phyloP scores from a whole-genome alignment of 2,888 invertebrate genomes.

The Drosophila austrosaltans region DNA sequence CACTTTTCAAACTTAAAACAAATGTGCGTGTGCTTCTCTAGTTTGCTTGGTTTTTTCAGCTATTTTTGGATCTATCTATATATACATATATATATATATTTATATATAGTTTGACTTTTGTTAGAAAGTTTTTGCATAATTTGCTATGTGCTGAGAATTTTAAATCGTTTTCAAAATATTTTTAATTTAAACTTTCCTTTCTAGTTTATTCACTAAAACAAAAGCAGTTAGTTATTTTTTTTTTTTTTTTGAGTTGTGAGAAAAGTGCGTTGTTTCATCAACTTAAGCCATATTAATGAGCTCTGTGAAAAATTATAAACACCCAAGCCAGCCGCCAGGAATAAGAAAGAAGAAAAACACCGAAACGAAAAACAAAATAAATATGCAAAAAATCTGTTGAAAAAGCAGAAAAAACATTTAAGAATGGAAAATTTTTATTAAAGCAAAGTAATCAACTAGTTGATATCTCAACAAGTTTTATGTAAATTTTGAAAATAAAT shows the following conservation, averaged over 20 bases:
- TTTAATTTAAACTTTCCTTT: constrained; percentile 42
- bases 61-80: constrained; percentile 48
- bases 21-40: constrained; percentile 32
- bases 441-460: background rate
- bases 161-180: constrained; percentile 33
- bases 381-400: background rate
- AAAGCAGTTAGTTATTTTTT: constrained; percentile 3
- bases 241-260: background rate
- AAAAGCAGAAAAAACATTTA: constrained; percentile 14
- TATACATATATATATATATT: background rate
- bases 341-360: constrained; percentile 14
- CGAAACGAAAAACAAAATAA: constrained; percentile 23
- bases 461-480: background rate
- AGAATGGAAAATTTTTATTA: background rate
- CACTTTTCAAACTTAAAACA: constrained; percentile 25
- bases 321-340: constrained; percentile 12
- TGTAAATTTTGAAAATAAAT: background rate
- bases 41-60: constrained; percentile 10
- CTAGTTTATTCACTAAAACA: constrained; percentile 40
- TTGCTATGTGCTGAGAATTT: constrained; percentile 55
- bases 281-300: constrained; percentile 61
- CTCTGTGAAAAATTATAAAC: constrained; percentile 41
- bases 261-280: constrained; percentile 22
- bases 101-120: constrained; percentile 29
- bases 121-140: constrained; percentile 59